phyloP scores from a whole-genome alignment of 2,797 vertebrate species.

The Nasua narica region DNA sequence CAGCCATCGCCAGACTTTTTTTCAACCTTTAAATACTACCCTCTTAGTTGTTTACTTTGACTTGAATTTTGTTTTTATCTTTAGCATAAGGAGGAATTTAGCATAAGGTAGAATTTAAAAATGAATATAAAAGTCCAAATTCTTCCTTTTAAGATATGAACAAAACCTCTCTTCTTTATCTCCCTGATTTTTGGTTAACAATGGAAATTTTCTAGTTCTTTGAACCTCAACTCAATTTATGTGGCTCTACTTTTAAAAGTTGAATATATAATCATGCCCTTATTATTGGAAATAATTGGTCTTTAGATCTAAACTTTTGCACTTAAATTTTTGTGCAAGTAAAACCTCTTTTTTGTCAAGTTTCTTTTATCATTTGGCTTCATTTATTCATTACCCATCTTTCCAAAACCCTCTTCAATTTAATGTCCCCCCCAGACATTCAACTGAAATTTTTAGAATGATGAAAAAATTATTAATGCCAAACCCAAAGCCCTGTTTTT shows the following conservation, averaged over 20 bases:
- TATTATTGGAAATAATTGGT: conserved; percentile 5
- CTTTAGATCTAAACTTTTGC: background rate
- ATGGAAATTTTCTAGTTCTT: background rate
- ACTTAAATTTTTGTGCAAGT: background rate
- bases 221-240: background rate
- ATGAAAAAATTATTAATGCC: background rate
- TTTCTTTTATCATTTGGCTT: background rate
- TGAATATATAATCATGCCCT: background rate
- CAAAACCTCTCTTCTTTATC: background rate
- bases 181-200: background rate
- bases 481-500: background rate
- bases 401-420: background rate
- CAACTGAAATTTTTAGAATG: background rate
- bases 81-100: conserved; percentile 20
- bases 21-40: background rate
- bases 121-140: background rate
- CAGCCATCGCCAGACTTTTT: background rate
- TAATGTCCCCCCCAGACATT: background rate
- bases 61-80: conserved; percentile 5
- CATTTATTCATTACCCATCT: background rate
- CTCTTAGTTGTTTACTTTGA: background rate
- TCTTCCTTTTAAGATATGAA: conserved; percentile 35
- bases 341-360: conserved; percentile 2
- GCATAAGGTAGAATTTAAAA: conserved; percentile 26
- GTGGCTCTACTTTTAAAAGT: background rate